Conservation (phyloP, 2,113 vertebrate genomes). For the Archilochus colubris region DNA sequence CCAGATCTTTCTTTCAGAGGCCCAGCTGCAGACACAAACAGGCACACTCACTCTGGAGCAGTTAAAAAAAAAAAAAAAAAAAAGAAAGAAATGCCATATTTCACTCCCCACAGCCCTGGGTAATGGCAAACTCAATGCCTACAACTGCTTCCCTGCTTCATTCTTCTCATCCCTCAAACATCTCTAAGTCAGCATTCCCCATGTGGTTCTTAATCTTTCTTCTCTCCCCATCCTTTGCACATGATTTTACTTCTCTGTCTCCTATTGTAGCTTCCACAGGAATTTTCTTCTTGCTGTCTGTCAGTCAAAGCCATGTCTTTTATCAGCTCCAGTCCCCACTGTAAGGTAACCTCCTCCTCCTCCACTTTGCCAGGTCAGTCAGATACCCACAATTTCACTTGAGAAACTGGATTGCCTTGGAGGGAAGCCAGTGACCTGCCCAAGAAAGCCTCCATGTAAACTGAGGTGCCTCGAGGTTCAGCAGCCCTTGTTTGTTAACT, state of each 20-base stretch:
- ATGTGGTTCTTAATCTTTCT: neutral
- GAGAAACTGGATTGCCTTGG: conserved; percentile 5
- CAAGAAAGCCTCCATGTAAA: neutral
- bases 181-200: neutral
- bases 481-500: neutral
- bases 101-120: neutral
- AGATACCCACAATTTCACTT: neutral
- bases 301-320: neutral
- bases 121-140: neutral
- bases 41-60: neutral
- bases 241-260: neutral
- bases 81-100: neutral
- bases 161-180: neutral
- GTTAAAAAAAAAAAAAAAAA: neutral
- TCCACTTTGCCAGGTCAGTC: neutral
- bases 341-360: neutral
- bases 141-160: neutral
- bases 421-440: neutral
- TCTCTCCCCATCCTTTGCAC: neutral
- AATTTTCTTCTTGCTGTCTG: neutral
- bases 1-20: neutral
- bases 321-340: neutral
- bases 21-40: neutral
- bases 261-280: neutral
- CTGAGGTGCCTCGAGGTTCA: neutral